phyloP scores from a whole-genome alignment of 2,113 vertebrate species.

The Microtus ochrogaster region DNA sequence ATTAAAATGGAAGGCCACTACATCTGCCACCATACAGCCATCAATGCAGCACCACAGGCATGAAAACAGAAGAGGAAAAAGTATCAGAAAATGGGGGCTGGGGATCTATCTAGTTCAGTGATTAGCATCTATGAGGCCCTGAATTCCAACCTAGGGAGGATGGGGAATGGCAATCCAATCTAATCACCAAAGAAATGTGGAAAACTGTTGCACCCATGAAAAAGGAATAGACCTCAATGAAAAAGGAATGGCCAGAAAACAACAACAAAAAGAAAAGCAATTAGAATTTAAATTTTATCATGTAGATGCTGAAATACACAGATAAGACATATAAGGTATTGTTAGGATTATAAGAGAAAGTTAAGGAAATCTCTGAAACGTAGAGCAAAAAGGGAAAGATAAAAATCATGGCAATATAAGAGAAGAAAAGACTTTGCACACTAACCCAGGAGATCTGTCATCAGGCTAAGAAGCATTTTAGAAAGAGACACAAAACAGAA shows the following conservation, averaged over 20 bases:
- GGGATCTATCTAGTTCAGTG: not conserved
- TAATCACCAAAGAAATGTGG: not conserved
- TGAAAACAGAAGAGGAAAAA: not conserved
- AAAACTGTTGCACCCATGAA: not conserved
- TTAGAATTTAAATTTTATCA: not conserved
- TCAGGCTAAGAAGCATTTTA: not conserved
- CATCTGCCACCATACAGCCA: not conserved
- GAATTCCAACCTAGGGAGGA: not conserved
- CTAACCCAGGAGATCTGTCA: not conserved
- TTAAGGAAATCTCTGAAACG: not conserved
- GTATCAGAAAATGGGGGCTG: not conserved
- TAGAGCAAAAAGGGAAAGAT: not conserved
- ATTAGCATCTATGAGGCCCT: not conserved
- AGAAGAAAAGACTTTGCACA: not conserved
- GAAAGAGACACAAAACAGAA: not conserved
- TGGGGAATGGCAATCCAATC: not conserved
- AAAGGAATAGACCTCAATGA: not conserved
- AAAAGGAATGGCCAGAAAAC: not conserved
- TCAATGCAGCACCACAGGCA: not conserved
- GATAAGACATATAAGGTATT: not conserved
- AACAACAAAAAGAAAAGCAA: not conserved
- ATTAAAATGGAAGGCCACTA: not conserved
- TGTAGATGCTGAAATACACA: not conserved
- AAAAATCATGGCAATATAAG: not conserved
- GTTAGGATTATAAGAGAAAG: not conserved